Base-by-base conservation (phyloP, 1,140 invertebrate species). In the Luehdorfia chinensis region DNA sequence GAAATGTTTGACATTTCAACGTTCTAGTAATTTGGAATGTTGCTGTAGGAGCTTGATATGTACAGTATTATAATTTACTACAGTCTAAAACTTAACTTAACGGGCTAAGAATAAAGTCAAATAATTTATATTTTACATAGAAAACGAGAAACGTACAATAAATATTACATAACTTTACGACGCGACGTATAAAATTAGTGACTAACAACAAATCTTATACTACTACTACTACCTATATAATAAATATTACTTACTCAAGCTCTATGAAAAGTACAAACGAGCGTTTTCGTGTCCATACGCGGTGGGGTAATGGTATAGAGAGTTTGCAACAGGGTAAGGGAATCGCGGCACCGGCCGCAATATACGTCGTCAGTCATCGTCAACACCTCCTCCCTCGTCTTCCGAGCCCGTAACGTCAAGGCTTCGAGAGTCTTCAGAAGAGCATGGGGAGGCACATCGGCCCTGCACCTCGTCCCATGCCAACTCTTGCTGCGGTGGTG, bases 281-380 rank as follows among this genome's bases (percentile, higher is more conserved):
- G 61, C 8, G 13, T 34, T 55, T 4, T 84, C 77, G 14, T 69
- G 69, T 11, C 51, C 59, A 32, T 84, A 84, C 5, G 65, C 31
- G 6, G 44, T 44, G 0, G 68, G 49, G 45, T 74, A 77, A 6
- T 60, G 59, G 50, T 80, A 81, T n/a, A 79, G 11, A 6, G 51
- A 34, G 9, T 56, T 65, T 6, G 66, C 16, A 8, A 75, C 47
- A 11, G 72, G 70, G 27, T 67, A 73, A 1, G 86, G 86, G 43
- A 88, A 84, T 15, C 84, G 80, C 75, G 87, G 84, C 71, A 88
- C 84, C 0, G 86, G 86, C 75, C 84, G 84, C 81, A 88, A 57
- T 23, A 88, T 61, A 37, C 72, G 78, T 43, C 84, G 86, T 88
- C 86, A 88, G 71, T 80, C 81, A 50, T 79, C 80, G 5, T 56